A percentile compares a stretch with the other conserved stretches of the same genome.
These are phyloP conservation scores for Drosophila nasuta DNA, from an alignment of 1,140 invertebrate genomes.

Conservation along the genomic window DNA sequence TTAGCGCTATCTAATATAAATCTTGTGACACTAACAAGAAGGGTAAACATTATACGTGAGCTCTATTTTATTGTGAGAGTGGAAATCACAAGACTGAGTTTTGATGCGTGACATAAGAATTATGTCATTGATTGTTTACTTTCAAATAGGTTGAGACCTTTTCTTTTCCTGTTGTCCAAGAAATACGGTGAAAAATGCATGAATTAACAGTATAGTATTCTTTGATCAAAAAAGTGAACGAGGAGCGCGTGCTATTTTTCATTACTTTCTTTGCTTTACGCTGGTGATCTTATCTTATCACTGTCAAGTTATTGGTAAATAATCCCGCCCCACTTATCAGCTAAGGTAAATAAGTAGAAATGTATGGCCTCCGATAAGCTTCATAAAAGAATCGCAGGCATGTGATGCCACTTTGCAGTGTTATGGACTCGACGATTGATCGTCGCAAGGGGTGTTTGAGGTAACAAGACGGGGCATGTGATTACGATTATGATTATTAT, in stretches of 20 bases:
- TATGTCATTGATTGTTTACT: constrained; percentile 59
- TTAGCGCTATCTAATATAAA: constrained; percentile 28
- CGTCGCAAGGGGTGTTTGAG: constrained; percentile 42
- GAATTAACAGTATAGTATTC: constrained; percentile 25
- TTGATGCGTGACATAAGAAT: constrained; percentile 68
- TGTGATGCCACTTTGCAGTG: constrained; percentile 55
- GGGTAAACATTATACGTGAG: constrained; percentile 57
- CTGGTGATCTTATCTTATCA: constrained; percentile 63
- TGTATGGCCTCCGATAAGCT: constrained; percentile 61
- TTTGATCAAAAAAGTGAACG: not conserved
- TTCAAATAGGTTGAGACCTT: constrained; percentile 11
- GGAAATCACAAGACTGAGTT: constrained; percentile 70
- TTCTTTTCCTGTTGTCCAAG: constrained; percentile 4
- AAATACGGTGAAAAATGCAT: not conserved
- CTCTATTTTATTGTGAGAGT: constrained; percentile 12
- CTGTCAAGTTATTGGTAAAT: constrained; percentile 75
- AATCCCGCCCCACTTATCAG: constrained; percentile 70
- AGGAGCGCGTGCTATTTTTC: constrained; percentile 57
- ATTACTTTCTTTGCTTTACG: constrained; percentile 31
- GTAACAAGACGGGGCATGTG: constrained; percentile 59
- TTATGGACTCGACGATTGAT: constrained; percentile 55
- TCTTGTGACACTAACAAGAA: constrained; percentile 51
- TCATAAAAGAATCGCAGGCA: constrained; percentile 49
- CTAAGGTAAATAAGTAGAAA: constrained; percentile 44
- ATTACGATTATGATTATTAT: constrained; percentile 58